Evolutionary conservation across 2,888 invertebrate species (phyloP), one percentile per base, ranked within the genome.

Genomic region (Barypeithes pellucidus): DNA sequence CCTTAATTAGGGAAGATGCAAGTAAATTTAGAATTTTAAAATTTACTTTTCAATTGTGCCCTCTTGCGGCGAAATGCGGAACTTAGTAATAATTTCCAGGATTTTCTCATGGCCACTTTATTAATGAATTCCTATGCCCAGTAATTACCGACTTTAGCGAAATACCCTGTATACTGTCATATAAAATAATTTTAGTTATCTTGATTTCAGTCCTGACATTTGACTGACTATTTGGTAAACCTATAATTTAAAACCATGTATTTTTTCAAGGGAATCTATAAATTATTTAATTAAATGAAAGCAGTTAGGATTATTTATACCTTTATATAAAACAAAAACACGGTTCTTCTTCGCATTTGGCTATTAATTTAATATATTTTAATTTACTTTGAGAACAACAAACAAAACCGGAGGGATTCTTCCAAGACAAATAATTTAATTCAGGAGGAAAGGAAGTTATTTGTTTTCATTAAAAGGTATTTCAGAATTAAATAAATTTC

Each of bases 381-480:
- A 36, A 65, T 65, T 65, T 65, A 52, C 65, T 65, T 65, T 65
- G 4, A 18, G 50, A 47, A 50, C n/a, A n/a, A 36, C 52, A 50
- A 65, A 65, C 50, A 65, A 50, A 36, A 33, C 18, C 52, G 52
- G 29, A 65, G 50, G 43, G 36, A 39, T 65, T 59, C 52, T 66
- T 60, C 43, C 47, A 71, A 54, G 59, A 45, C 41, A 71, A 71
- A 65, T 71, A 71, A 71, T 65, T 71, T 71, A 71, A 71, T 71
- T 71, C 41, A 8, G 50, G 12, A 36, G 41, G 43, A 59, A 65
- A 50, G 47, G 66, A 71, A 71, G 57, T 71, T 71, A 71, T 65
- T 71, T 71, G 47, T 71, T 65, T 70, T 70, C 63, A 70, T 70
- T 70, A 62, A 43, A 62, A 70, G 24, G 52, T 66, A 14, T 57